Evolutionary conservation across 2,797 vertebrate species (phyloP), one percentile per base, ranked within the genome.

Genomic region (Enteromius mattozi): DNA sequence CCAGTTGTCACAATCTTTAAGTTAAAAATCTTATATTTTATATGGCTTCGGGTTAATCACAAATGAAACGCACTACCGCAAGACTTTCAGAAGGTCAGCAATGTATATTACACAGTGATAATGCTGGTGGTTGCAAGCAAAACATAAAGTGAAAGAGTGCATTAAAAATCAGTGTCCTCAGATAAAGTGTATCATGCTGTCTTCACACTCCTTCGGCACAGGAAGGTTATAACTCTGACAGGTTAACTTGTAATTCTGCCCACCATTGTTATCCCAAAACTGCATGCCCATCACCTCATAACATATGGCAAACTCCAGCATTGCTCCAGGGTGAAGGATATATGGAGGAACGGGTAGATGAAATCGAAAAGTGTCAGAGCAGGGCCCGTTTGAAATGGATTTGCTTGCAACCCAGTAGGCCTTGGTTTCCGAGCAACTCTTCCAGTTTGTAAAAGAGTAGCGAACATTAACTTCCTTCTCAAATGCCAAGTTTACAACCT

Each of bases 131-230:
- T 8, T 42, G n/a, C 75, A 71, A 59, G 51, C 45, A 27, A 14
- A 78, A 35, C 19, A n/a, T 59, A 61, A 70, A 85, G 21, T 83
- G 74, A 78, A 81, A 78, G 35, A 81, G 54, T 78, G 78, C 30
- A 85, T 6, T 49, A 80, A 81, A 51, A 35, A 88, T 51, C 70
- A 75, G 21, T 66, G 14, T 21, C 70, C 65, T 96, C 93, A 99
- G 89, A 97, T 96, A 89, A 99, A 99, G 93, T 99, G 97, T 89
- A 99, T 96, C 96, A 98, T 98, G 93, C 97, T 99, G 80, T 96
- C 96, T 82, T 98, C 96, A 4, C 97, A 97, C 90, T 99, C 98
- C 83, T 96, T 96, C 0, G 97, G 98, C 92, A 98, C 94, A 88
- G 93, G 95, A 30, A 99, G 94, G 37, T 95, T 96, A 85, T 99